phyloP scores from a whole-genome alignment of 2,888 invertebrate genomes.

The Branchellion lobata region DNA sequence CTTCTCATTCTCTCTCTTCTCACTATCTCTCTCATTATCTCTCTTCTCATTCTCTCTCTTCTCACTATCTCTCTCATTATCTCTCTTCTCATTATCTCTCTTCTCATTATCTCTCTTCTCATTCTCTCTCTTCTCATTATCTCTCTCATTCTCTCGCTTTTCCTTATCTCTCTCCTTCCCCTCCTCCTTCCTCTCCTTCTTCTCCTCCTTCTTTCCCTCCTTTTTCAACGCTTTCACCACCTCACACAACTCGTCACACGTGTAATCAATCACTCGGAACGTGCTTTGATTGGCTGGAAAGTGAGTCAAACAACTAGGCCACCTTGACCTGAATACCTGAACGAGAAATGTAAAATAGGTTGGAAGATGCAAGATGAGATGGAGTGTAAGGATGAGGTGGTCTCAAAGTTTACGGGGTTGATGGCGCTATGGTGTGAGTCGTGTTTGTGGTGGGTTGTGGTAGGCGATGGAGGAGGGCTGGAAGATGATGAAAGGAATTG shows the following conservation, averaged over 20 bases:
- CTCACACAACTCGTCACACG: conserved; percentile 55
- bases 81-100: no score
- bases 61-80: no score
- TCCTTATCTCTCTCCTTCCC: neutral
- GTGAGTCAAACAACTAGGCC: conserved; percentile 53
- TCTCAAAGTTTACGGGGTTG: no score
- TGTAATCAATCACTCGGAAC: conserved; percentile 51
- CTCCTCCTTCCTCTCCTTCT: neutral
- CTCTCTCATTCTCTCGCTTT: no score
- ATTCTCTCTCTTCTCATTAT: no score
- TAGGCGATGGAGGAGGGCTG: no score
- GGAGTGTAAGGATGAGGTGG: no score
- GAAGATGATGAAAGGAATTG: no score
- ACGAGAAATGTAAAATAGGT: neutral
- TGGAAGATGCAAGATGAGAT: neutral
- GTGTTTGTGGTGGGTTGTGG: no score
- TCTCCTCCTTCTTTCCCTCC: neutral
- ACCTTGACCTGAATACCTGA: conserved; percentile 52
- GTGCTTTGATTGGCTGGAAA: conserved; percentile 52
- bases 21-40: conserved; percentile 55
- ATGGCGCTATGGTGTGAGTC: no score
- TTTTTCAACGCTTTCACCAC: conserved; percentile 52
- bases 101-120: no score
- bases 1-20: neutral
- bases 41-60: no score